These are phyloP conservation scores for Porites australiensis DNA, from an alignment of 64 coral and sea anemone genomes.

Conservation along the genomic window DNA sequence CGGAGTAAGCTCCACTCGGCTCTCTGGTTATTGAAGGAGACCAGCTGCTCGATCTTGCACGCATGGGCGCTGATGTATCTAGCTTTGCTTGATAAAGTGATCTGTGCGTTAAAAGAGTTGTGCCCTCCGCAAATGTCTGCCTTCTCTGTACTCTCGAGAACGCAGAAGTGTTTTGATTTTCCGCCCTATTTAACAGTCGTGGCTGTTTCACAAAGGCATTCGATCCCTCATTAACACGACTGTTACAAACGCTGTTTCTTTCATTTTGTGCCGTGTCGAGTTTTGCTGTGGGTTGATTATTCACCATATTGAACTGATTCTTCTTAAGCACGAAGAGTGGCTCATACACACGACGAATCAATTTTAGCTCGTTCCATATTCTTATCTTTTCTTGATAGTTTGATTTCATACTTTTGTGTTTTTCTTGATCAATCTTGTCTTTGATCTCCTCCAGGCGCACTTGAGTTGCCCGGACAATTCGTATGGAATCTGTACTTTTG, in stretches of 20 bases:
- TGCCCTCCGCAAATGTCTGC: not conserved
- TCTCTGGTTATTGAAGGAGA: not conserved
- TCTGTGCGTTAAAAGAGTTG: not conserved
- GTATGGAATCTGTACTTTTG: constrained; percentile 12
- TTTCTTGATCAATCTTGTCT: constrained; percentile 47
- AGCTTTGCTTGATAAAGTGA: not conserved
- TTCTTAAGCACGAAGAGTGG: constrained; percentile 19
- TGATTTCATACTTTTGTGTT: constrained; percentile 8
- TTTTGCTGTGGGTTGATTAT: not conserved
- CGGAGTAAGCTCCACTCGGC: not conserved
- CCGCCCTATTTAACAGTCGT: not conserved
- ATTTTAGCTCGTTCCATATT: constrained; percentile 62
- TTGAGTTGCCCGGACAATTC: constrained; percentile 39
- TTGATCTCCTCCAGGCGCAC: constrained; percentile 42
- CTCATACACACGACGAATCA: constrained; percentile 54
- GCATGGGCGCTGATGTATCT: not conserved
- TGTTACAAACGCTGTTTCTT: not conserved
- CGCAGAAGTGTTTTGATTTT: not conserved
- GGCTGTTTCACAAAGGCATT: not conserved
- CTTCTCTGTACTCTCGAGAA: not conserved
- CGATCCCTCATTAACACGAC: not conserved
- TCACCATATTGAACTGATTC: not conserved
- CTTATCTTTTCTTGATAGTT: constrained; percentile 38
- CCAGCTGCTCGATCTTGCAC: not conserved
- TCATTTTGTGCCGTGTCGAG: not conserved